A percentile compares a stretch with the other conserved stretches of the same genome.
phyloP scores from a whole-genome alignment of 2,797 vertebrate genomes.

The Melanogrammus aeglefinus region DNA sequence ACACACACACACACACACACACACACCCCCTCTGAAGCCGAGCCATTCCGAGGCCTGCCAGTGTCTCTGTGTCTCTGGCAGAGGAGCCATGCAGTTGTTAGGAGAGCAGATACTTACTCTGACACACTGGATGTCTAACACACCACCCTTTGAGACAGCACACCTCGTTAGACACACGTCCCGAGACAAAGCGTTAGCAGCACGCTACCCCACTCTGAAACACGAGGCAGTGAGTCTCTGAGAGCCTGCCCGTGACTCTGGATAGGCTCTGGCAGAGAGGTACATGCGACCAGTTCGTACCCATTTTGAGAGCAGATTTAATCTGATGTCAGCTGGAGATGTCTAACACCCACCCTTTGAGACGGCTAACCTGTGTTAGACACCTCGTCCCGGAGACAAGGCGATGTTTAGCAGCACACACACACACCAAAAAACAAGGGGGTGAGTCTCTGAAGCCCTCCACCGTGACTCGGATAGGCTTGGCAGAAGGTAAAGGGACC shows the following conservation, averaged over 20 bases:
- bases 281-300: too few relatives aligned
- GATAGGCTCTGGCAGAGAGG: too few relatives aligned
- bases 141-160: neutral
- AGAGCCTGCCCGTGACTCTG: too few relatives aligned
- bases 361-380: neutral
- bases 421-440: neutral
- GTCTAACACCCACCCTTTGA: neutral
- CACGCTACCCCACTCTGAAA: too few relatives aligned
- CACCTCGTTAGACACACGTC: neutral
- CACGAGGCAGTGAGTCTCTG: too few relatives aligned
- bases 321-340: neutral
- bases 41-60: neutral
- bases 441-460: neutral
- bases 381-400: neutral
- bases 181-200: neutral
- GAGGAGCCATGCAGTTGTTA: slow-evolving; percentile 2
- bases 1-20: slow-evolving; percentile 2
- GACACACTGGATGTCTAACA: neutral
- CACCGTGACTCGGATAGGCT: neutral
- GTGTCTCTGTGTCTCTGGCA: neutral
- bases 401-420: neutral
- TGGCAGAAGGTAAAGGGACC: neutral
- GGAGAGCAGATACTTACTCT: neutral
- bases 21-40: neutral
- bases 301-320: too few relatives aligned